phyloP scores from a whole-genome alignment of 2,888 invertebrate species.

The Rhingia campestris region DNA sequence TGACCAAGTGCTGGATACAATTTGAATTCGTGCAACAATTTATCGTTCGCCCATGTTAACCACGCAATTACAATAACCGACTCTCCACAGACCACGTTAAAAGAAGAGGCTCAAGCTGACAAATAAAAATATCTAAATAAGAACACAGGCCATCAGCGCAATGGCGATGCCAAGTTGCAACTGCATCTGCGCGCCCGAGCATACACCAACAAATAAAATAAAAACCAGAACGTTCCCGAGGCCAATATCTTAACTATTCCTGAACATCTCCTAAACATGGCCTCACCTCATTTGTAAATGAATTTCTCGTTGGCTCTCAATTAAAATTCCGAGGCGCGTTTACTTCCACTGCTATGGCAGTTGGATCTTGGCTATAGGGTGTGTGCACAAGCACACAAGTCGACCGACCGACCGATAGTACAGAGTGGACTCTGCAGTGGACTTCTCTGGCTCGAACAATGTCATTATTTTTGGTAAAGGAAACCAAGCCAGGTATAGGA shows the following conservation, averaged over 20 bases:
- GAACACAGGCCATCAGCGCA: constrained; percentile 31
- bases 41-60: constrained; percentile 73
- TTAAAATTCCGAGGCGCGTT: constrained; percentile 75
- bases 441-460: constrained; percentile 51
- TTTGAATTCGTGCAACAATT: constrained; percentile 74
- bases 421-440: constrained; percentile 27
- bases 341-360: constrained; percentile 23
- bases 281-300: constrained; percentile 76
- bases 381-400: constrained; percentile 16
- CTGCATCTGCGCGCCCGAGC: constrained; percentile 45
- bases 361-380: constrained; percentile 9
- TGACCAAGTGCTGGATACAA: constrained; percentile 47
- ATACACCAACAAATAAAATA: not conserved
- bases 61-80: constrained; percentile 72
- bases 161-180: constrained; percentile 33
- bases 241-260: constrained; percentile 74
- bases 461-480: constrained; percentile 69
- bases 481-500: constrained; percentile 1
- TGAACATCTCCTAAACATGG: constrained; percentile 75
- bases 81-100: constrained; percentile 45
- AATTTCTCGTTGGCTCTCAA: constrained; percentile 76
- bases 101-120: constrained; percentile 56
- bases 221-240: constrained; percentile 49
- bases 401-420: not conserved
- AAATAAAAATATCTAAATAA: constrained; percentile 74